phyloP scores from a whole-genome alignment of 2,888 invertebrate species.

The Chaitophorus viminalis region DNA sequence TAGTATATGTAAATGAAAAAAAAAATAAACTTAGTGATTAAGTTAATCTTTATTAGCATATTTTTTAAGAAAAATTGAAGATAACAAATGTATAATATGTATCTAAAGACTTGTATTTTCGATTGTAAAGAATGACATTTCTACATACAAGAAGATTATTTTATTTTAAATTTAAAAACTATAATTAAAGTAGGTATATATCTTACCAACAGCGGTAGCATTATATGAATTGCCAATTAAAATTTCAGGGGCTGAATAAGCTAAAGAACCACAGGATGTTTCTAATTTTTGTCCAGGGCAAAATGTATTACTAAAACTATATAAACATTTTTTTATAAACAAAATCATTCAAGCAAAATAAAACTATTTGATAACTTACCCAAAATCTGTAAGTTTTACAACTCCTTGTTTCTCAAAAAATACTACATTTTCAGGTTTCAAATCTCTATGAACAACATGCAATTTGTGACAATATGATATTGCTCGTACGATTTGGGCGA shows the following conservation, averaged over 20 bases:
- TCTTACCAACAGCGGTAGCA: constrained; percentile 94
- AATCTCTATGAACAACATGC: constrained; percentile 88
- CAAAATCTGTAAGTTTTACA: constrained; percentile 99
- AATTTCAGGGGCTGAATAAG: constrained; percentile 99
- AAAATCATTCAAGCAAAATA: background rate
- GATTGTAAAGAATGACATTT: no score
- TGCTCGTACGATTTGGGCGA: constrained; percentile 95
- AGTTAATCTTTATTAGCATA: no score
- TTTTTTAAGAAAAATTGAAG: no score
- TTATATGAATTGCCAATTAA: constrained; percentile 98
- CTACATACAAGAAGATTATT: no score
- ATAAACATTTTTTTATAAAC: constrained; percentile 9
- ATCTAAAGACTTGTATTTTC: no score
- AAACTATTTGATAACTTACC: constrained; percentile 70
- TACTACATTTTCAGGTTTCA: constrained; percentile 99
- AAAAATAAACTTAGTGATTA: no score
- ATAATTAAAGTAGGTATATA: background rate
- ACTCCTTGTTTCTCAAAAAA: constrained; percentile 97
- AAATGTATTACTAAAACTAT: constrained; percentile 87
- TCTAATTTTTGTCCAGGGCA: constrained; percentile 96
- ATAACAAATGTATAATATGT: no score
- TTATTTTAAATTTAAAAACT: no score
- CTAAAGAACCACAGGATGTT: constrained; percentile 97
- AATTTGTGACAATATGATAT: constrained; percentile 97
- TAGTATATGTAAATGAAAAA: no score